Evolutionary conservation across 2,888 invertebrate genomes (phyloP).

Genomic region (Pseudococcus longispinus): DNA sequence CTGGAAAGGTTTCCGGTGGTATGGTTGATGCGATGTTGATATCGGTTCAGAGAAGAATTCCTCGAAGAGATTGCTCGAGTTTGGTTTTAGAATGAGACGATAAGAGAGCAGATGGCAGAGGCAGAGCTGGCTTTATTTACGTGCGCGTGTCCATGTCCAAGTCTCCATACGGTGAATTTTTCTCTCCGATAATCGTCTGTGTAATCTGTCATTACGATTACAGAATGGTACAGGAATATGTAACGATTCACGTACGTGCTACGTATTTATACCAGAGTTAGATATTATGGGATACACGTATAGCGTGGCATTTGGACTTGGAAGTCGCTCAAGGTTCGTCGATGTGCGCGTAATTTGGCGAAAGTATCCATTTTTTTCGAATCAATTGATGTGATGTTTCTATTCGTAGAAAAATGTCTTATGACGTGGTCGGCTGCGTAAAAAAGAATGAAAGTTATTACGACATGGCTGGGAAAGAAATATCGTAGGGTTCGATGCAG

Average conservation of each 20-base stretch:
- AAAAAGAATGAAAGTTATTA: background rate
- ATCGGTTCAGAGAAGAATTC: too few species aligned
- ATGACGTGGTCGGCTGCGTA: background rate
- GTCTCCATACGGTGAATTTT: background rate
- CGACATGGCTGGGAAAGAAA: background rate
- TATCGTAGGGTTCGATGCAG: too few species aligned
- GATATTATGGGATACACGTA: background rate
- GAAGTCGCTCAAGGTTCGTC: conserved; percentile 1
- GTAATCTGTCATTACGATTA: background rate
- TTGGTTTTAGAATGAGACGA: background rate
- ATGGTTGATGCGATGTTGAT: background rate
- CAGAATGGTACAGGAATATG: background rate
- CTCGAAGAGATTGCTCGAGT: background rate
- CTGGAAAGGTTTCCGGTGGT: conserved; percentile 1
- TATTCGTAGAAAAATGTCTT: background rate
- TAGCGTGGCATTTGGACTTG: background rate
- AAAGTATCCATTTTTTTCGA: background rate
- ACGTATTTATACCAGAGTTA: background rate
- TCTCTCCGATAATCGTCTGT: background rate
- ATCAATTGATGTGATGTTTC: background rate
- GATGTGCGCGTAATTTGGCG: conserved; percentile 4
- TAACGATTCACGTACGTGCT: background rate
- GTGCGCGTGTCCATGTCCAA: background rate
- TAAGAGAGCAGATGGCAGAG: background rate
- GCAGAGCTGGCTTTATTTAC: background rate